phyloP scores from a whole-genome alignment of 2,113 vertebrate species.

The Campylomormyrus numenius region DNA sequence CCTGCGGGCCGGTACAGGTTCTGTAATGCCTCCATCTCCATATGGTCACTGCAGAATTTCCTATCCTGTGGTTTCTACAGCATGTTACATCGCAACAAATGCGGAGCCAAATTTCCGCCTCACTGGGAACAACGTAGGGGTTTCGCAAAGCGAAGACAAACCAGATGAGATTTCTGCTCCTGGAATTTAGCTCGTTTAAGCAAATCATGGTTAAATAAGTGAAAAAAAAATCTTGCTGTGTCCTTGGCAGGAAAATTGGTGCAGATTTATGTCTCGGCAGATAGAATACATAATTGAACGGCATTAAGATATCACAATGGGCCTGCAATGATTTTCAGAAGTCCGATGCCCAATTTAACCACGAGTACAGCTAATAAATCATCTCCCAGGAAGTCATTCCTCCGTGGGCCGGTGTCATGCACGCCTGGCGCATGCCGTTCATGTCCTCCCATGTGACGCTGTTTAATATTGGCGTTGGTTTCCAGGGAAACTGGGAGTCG shows the following conservation, averaged over 20 bases:
- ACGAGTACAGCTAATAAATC: constrained; percentile 11
- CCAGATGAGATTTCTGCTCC: not conserved
- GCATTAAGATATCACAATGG: constrained; percentile 13
- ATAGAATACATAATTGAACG: constrained; percentile 16
- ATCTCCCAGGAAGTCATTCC: not conserved
- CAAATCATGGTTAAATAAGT: not conserved
- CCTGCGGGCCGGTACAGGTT: not conserved
- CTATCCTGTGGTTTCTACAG: not conserved
- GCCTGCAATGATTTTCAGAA: not conserved
- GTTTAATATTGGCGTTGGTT: not conserved
- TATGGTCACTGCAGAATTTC: constrained; percentile 3
- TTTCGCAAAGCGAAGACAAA: not conserved
- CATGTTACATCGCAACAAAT: not conserved
- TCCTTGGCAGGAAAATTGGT: constrained; percentile 11
- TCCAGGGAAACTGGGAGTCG: not conserved
- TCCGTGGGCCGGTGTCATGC: not conserved
- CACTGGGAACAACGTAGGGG: not conserved
- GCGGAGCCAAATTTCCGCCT: not conserved
- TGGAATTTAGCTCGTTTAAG: constrained; percentile 7
- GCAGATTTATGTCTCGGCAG: constrained; percentile 17
- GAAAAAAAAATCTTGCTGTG: not conserved
- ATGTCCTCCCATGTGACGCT: not conserved
- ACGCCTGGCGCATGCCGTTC: not conserved
- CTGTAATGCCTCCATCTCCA: not conserved
- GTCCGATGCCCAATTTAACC: not conserved